These are phyloP conservation scores for Notamacropus eugenii DNA, from an alignment of 2,797 vertebrate species.

Conservation along the genomic window DNA sequence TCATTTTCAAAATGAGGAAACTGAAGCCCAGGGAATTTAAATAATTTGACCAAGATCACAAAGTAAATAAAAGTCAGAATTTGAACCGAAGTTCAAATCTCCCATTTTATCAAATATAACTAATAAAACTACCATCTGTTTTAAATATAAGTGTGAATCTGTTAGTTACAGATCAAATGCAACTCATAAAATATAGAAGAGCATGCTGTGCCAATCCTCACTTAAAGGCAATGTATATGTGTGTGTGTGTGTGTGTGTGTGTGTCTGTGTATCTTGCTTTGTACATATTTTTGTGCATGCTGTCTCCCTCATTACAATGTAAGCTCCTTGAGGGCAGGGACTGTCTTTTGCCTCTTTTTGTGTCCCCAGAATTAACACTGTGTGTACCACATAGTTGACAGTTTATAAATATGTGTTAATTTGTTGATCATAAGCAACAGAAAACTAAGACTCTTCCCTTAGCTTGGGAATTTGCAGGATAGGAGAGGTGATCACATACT, in stretches of 20 bases:
- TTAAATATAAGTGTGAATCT: not conserved
- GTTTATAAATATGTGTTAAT: not conserved
- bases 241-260: too few relatives aligned
- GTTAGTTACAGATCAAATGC: not conserved
- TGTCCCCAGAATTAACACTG: not conserved
- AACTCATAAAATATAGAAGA: not conserved
- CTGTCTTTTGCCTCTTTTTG: not conserved
- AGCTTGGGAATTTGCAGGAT: not conserved
- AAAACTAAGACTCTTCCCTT: not conserved
- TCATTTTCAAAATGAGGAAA: slow-evolving; percentile 35
- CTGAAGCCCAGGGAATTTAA: not conserved
- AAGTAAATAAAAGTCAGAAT: not conserved
- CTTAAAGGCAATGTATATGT: not conserved
- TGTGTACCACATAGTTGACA: not conserved
- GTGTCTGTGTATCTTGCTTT: not conserved
- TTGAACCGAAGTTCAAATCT: not conserved
- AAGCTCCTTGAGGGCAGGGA: not conserved
- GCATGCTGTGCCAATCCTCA: not conserved
- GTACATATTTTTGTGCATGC: not conserved
- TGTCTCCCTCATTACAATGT: not conserved
- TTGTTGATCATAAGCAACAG: not conserved
- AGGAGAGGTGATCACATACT: not conserved
- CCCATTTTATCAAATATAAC: not conserved
- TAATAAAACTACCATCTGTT: not conserved
- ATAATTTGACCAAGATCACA: slow-evolving; percentile 12